Base-by-base conservation (phyloP, 2,888 invertebrate species). In the Deladenus siricidicola region DNA sequence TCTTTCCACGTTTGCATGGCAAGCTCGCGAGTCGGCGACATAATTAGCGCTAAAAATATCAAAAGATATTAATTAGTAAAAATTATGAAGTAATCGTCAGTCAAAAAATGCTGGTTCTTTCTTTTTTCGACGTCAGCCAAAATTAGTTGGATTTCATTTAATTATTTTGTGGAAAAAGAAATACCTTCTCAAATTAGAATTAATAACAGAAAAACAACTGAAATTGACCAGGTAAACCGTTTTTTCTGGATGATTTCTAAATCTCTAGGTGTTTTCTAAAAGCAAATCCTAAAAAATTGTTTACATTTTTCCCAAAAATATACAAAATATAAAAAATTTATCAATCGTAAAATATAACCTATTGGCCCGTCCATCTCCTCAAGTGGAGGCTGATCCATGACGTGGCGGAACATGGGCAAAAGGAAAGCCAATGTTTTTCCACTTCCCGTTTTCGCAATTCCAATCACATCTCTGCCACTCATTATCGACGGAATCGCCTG, bases 1-100 rank as follows among this genome's bases (percentile, higher is more conserved):
- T 99, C 98, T 70, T 86, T 89, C 49, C 91, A 91, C 58, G 98
- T 99, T 82, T 98, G 98, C 89, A 98, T 91, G 77, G 96, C 96
- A 1, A 98, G 84, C 79, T 98, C 98, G 64, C 98, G 84, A 0
- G 98, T 98, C 0, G 98, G 98, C 0, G 94, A 90, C 91, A 99
- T 90, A 60, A 99, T 90, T 42, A 99, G 85, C 0, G 92, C 87
- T 85, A 70, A 43, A 70, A 70, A 44, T n/a, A n/a, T n/a, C n/a
- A n/a, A n/a, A n/a, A n/a, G n/a, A n/a, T n/a, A n/a, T n/a, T n/a
- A n/a, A n/a, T n/a, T n/a, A n/a, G n/a, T n/a, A n/a, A n/a, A n/a
- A n/a, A n/a, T n/a, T n/a, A n/a, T n/a, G n/a, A n/a, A n/a, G n/a
- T n/a, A n/a, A n/a, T n/a, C n/a, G n/a, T n/a, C n/a, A n/a, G n/a